Evolutionary conservation across 2,797 vertebrate species (phyloP).

Genomic region (Hypotaenidia philippensis): DNA sequence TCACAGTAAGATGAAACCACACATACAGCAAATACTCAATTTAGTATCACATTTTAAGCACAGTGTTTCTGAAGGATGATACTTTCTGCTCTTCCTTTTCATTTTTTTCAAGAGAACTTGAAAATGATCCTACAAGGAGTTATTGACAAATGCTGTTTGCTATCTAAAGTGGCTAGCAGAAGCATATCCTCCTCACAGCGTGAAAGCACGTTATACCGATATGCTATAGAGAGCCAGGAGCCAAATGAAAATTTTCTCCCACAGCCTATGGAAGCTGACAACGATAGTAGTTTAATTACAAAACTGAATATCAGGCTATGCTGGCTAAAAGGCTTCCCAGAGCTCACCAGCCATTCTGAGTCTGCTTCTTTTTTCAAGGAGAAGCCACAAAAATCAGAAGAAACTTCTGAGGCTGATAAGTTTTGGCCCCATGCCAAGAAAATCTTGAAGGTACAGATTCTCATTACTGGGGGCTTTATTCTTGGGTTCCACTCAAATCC

Average conservation of each 20-base stretch:
- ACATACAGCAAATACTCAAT: not conserved
- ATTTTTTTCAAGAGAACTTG: not conserved
- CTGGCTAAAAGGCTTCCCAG: not conserved
- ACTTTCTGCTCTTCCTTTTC: not conserved
- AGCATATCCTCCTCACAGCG: not conserved
- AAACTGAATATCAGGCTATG: not conserved
- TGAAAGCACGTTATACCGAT: not conserved
- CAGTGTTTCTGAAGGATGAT: not conserved
- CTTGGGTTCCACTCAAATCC: not conserved
- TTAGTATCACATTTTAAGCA: not conserved
- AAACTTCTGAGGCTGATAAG: not conserved
- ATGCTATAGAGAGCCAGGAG: not conserved
- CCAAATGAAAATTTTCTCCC: conserved; percentile 15
- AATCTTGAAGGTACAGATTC: not conserved
- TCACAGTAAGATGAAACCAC: not conserved
- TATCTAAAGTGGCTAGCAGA: not conserved
- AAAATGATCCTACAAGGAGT: not conserved
- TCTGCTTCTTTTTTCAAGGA: not conserved
- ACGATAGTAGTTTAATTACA: conserved; percentile 27
- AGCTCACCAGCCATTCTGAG: not conserved
- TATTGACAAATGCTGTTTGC: not conserved
- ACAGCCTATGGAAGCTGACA: not conserved
- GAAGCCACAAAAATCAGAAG: not conserved
- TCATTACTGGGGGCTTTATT: not conserved
- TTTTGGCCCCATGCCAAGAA: not conserved